phyloP scores from a whole-genome alignment of 2,888 invertebrate species.

The Caenorhabditis doughertyi region DNA sequence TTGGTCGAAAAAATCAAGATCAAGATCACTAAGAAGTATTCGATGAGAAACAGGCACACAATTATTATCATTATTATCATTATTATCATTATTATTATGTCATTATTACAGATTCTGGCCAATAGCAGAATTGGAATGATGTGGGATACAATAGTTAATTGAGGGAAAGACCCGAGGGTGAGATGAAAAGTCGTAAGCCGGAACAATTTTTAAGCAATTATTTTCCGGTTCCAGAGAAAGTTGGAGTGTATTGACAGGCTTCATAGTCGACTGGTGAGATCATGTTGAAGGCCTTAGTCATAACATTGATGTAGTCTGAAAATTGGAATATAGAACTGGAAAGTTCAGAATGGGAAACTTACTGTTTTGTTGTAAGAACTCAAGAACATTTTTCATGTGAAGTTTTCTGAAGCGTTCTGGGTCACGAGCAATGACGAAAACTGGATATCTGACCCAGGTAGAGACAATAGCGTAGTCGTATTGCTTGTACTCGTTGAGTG shows the following conservation, averaged over 20 bases:
- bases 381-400: slow-evolving; percentile 82
- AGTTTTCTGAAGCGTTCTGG: slow-evolving; percentile 80
- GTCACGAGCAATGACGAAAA: slow-evolving; percentile 83
- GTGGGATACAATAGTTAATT: slow-evolving; percentile 12
- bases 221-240: slow-evolving; percentile 82
- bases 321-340: slow-evolving; percentile 3
- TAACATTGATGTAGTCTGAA: slow-evolving; percentile 83
- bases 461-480: slow-evolving; percentile 83
- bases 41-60: slow-evolving; percentile 8
- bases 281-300: slow-evolving; percentile 83
- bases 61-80: slow-evolving; percentile 35
- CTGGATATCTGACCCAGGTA: slow-evolving; percentile 82
- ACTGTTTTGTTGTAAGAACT: slow-evolving; percentile 83
- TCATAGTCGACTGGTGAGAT: slow-evolving; percentile 83
- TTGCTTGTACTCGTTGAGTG: slow-evolving; percentile 83
- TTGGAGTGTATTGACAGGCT: slow-evolving; percentile 83
- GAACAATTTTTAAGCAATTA: slow-evolving; percentile 60
- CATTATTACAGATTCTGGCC: slow-evolving; percentile 28
- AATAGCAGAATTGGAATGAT: slow-evolving; percentile 28
- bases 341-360: slow-evolving; percentile 46
- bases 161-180: slow-evolving; percentile 50
- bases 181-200: slow-evolving; percentile 51
- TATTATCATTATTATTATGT: slow-evolving; percentile 18
- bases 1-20: slow-evolving; percentile 20
- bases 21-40: slow-evolving; percentile 4